Evolutionary conservation across 2,888 invertebrate genomes (phyloP), one percentile per base, ranked within the genome.

Genomic region (Eupithecia vulgata): DNA sequence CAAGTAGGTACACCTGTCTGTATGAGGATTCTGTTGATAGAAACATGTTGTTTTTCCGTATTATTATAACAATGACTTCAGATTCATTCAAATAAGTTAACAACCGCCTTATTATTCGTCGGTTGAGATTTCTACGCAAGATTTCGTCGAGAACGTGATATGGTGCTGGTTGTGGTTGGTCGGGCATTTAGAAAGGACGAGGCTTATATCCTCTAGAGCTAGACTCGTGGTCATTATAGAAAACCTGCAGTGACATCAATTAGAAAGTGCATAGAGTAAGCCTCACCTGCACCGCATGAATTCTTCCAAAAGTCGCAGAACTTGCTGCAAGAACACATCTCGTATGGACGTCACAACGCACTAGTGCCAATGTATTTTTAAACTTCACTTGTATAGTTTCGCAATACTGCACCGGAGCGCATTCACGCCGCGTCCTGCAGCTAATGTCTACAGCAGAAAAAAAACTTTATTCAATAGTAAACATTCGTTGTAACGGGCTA

Each of bases 341-440:
- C 84, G 90, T 81, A 81, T 80, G 80, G 83, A 84, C 90, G 90
- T 91, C 91, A 91, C 92, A 88, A 84, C 85, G 85, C 90, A 91
- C 91, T 88, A 89, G 85, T 90, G 92, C 91, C 90, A 93, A 93
- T 91, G 91, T 94, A 94, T 94, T 94, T 93, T 92, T 94, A 94
- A 93, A 94, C 92, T 93, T 93, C 93, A 94, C 94, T 92, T 90
- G 90, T 91, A 92, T 81, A 90, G 93, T 93, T 94, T 94, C 92
- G 92, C 90, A 93, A 92, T 89, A 85, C 89, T 90, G 90, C 90
- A 91, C 87, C 88, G 86, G 87, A 84, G 84, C 88, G 88, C 87
- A 87, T 88, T 88, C 88, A 87, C 85, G 87, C 88, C 66, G 74
- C 82, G 84, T 88, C 87, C 84, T n/a, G n/a, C n/a, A 87, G 84